Evolutionary conservation across 2,113 vertebrate species (phyloP).

Genomic region (Petroica traversi): DNA sequence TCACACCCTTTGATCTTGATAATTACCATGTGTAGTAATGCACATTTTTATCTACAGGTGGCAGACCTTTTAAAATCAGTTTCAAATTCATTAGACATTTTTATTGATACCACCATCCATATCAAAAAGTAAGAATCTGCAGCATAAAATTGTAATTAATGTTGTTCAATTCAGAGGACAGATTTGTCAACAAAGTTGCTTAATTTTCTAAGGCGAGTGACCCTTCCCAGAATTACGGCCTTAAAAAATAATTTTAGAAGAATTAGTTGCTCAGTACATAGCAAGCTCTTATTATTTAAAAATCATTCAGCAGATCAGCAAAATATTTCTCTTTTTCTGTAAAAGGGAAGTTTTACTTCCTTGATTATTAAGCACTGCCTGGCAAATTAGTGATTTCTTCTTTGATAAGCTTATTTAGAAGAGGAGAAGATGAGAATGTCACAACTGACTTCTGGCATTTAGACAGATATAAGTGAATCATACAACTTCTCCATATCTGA

Average conservation of each 20-base stretch:
- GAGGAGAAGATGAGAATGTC: slow-evolving; percentile 10
- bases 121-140: slow-evolving; percentile 45
- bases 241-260: not conserved
- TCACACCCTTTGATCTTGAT: slow-evolving; percentile 35
- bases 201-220: slow-evolving; percentile 61
- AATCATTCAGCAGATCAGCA: slow-evolving; percentile 33
- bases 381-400: slow-evolving; percentile 45
- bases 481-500: not conserved
- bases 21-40: slow-evolving; percentile 65
- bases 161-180: slow-evolving; percentile 54
- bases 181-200: slow-evolving; percentile 67
- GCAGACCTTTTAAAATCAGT: slow-evolving; percentile 68
- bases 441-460: slow-evolving; percentile 13
- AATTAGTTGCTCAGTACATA: not conserved
- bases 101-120: slow-evolving; percentile 39
- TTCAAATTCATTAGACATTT: slow-evolving; percentile 61
- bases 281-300: slow-evolving; percentile 63
- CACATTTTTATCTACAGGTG: slow-evolving; percentile 73
- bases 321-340: slow-evolving; percentile 15
- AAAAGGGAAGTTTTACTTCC: slow-evolving; percentile 54
- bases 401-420: slow-evolving; percentile 52
- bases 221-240: slow-evolving; percentile 62
- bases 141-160: slow-evolving; percentile 65
- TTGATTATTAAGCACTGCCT: slow-evolving; percentile 33
- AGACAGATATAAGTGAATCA: slow-evolving; percentile 13